phyloP scores from a whole-genome alignment of 37 sponge, comb jelly and placozoan genomes.

The Aphrocallistes beatrix region DNA sequence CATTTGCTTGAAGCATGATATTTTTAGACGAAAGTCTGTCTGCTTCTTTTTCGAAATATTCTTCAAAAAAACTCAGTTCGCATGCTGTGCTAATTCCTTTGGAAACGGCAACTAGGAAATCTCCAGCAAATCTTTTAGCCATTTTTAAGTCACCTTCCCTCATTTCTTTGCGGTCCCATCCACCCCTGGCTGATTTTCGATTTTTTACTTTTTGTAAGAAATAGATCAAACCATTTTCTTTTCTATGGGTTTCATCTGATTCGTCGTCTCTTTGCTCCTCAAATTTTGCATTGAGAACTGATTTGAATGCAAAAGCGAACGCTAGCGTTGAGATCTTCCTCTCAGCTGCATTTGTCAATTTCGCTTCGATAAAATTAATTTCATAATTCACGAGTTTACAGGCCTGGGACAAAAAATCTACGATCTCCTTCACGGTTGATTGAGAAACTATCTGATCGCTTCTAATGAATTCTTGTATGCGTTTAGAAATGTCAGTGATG shows the following conservation, averaged over 20 bases:
- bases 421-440: not conserved
- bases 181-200: not conserved
- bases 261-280: not conserved
- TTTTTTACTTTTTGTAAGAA: slow-evolving; percentile 10
- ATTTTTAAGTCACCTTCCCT: not conserved
- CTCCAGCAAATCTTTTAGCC: not conserved
- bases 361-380: not conserved
- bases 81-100: not conserved
- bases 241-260: not conserved
- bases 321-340: not conserved
- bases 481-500: not conserved
- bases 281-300: not conserved
- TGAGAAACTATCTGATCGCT: not conserved
- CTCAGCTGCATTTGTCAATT: not conserved
- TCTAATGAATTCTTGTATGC: not conserved
- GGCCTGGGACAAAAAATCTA: not conserved
- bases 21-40: not conserved
- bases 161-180: slow-evolving; percentile 7
- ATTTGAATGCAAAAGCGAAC: not conserved
- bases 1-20: not conserved
- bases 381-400: not conserved
- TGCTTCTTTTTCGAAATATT: not conserved
- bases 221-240: not conserved
- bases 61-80: not conserved
- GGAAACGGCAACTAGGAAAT: not conserved